Percentiles rank a stretch among this genome's conserved stretches.
These are phyloP conservation scores for Eudasyphora cyanicolor DNA, from an alignment of 2,888 invertebrate species.

Conservation along the genomic window DNA sequence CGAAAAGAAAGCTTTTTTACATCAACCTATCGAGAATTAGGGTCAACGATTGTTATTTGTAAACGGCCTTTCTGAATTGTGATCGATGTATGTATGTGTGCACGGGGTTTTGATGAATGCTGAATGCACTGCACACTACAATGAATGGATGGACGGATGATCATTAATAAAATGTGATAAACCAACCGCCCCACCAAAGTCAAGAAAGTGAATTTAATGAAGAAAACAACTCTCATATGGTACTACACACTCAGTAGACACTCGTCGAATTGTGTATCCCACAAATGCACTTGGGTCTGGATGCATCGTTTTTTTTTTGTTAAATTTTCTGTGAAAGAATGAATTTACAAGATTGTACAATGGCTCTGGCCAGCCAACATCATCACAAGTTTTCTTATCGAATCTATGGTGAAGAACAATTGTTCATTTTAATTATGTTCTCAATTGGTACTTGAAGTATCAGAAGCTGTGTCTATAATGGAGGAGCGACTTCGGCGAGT, in stretches of 20 bases:
- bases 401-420: not conserved
- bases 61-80: slow-evolving; percentile 7
- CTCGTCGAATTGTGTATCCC: not conserved
- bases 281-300: not conserved
- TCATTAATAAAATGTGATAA: slow-evolving; percentile 34
- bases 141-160: not conserved
- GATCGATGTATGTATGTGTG: not conserved
- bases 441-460: not conserved
- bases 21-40: slow-evolving; percentile 10
- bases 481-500: too few species aligned
- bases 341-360: not conserved
- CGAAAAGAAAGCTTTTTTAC: slow-evolving; percentile 7
- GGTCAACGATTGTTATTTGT: slow-evolving; percentile 27
- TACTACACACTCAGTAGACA: not conserved
- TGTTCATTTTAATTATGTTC: not conserved
- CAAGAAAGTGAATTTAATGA: slow-evolving; percentile 15
- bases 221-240: not conserved
- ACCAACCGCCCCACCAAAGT: not conserved
- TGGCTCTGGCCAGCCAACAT: not conserved
- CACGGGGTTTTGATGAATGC: too few species aligned
- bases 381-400: not conserved
- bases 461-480: not conserved
- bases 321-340: not conserved
- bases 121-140: not conserved
- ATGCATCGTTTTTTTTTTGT: not conserved